A percentile compares a stretch with the other conserved stretches of the same genome.
Evolutionary conservation across 2,888 invertebrate genomes (phyloP).

Genomic region (Heliconius erato): DNA sequence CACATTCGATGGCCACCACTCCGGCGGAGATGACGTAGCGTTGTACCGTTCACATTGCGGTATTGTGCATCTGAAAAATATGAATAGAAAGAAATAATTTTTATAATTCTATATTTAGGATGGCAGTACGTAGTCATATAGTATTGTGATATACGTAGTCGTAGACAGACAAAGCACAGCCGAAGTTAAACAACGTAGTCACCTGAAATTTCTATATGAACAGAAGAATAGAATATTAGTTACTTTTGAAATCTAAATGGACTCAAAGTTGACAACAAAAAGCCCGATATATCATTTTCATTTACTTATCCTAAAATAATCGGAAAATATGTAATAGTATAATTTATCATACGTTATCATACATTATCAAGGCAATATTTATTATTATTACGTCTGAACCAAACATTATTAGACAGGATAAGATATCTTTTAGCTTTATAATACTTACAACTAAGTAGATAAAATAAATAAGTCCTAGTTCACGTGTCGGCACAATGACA

Average conservation of each 20-base stretch:
- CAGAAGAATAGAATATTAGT: no score
- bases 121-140: no score
- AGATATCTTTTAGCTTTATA: conserved; percentile 9
- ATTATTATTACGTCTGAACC: conserved; percentile 4
- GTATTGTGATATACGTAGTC: no score
- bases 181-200: no score
- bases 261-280: not conserved
- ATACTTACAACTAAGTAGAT: conserved; percentile 12
- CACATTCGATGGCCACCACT: conserved; percentile 37
- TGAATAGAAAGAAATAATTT: not conserved
- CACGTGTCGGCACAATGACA: not conserved
- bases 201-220: no score
- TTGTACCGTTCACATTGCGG: conserved; percentile 41
- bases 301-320: not conserved
- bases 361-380: conserved; percentile 9
- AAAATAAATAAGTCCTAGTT: not conserved
- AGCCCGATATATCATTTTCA: no score
- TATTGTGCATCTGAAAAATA: conserved; percentile 36
- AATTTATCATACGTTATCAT: not conserved
- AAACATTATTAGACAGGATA: conserved; percentile 15
- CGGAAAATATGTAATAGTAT: not conserved
- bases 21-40: conserved; percentile 9
- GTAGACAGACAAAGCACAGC: no score
- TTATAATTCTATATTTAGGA: no score
- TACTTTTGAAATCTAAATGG: no score